Evolutionary conservation across 2,113 vertebrate species (phyloP), one percentile per base, ranked within the genome.

Genomic region (Rhipidura dahli): DNA sequence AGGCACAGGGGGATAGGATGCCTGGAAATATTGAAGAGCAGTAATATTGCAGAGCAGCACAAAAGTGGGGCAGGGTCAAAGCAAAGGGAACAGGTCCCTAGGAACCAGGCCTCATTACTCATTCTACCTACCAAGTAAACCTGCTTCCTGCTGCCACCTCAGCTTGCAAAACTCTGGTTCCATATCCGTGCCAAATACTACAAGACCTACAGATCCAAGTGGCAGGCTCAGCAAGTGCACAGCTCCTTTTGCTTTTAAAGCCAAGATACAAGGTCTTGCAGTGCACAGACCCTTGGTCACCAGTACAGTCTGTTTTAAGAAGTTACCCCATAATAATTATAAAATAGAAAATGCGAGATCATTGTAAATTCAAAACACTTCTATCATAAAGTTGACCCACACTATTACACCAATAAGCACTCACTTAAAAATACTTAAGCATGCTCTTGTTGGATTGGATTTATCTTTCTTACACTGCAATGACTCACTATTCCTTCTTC

Each of bases 1-100:
- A 56, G 19, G 11, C 28, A 85, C 4, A 8, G 79, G 21, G 91
- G 21, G n/a, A 75, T 40, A 66, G 0, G 0, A 79, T 10, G 16
- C 9, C 35, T 76, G 44, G 35, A 51, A 64, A 13, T 33, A 54
- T 1, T 44, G 61, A 66, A 82, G 26, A 37, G 31, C 13, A 80
- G 18, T 5, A 13, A 56, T 37, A 51, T 7, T 26, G 21, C 14
- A 9, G 24, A 86, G 39, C n/a, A 88, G 47, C 31, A 65, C 17
- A 82, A 42, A 27, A 35, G 14, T 47, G 13, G 19, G 24, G 33
- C 28, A 92, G 11, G 9, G 60, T 14, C 26, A 77, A 65, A 83
- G 39, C 20, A 78, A 82, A 83, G 23, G 30, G 26, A 30, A 50
- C 10, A 64, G 15, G 59, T 28, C 23, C 12, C 30, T 45, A 50